A percentile compares a stretch with the other conserved stretches of the same genome.
Evolutionary conservation across 2,113 vertebrate species (phyloP).

Genomic region (Strigops habroptila): DNA sequence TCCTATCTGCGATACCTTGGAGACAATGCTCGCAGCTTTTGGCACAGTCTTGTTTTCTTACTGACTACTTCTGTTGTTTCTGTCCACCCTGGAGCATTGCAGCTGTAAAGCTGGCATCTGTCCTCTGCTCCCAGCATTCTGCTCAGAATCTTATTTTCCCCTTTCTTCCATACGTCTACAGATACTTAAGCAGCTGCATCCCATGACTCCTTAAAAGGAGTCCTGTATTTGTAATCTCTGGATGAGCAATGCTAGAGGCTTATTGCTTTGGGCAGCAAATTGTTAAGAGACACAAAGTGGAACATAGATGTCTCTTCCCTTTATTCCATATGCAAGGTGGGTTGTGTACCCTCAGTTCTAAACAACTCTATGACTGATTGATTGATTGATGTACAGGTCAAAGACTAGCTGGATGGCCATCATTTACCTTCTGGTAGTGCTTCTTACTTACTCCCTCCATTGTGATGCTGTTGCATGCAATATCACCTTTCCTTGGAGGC

Average conservation of each 20-base stretch:
- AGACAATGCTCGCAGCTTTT: neutral
- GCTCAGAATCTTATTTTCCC: neutral
- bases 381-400: neutral
- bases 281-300: neutral
- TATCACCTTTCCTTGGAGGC: neutral
- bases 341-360: neutral
- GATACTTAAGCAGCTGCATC: neutral
- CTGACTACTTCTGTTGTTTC: neutral
- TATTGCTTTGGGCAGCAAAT: neutral
- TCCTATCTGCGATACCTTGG: neutral
- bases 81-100: neutral
- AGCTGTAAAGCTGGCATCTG: neutral
- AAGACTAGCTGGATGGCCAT: neutral
- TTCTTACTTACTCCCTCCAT: neutral
- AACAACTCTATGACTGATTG: neutral
- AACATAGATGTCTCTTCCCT: neutral
- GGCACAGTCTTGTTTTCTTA: neutral
- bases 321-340: neutral
- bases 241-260: neutral
- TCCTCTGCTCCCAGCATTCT: neutral
- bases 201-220: too few relatives aligned
- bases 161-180: neutral
- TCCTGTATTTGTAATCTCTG: neutral
- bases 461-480: too few relatives aligned
- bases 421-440: neutral